Percentiles rank a stretch among this genome's conserved stretches.
Evolutionary conservation across 1,140 invertebrate genomes (phyloP).

Genomic region (Ostrea edulis): DNA sequence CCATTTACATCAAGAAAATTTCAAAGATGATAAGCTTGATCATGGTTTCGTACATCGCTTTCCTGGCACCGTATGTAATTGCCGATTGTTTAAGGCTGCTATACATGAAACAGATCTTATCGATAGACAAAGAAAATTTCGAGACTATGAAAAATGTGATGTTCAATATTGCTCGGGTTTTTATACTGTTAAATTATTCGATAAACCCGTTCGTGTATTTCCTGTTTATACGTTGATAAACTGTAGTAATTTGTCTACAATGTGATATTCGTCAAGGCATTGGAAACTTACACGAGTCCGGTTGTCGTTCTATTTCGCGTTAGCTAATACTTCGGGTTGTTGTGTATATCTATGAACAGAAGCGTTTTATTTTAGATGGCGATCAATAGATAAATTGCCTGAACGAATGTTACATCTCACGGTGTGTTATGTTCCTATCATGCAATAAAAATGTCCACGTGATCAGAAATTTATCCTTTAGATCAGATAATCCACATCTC

Average conservation of each 20-base stretch:
- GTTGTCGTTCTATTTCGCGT: background rate
- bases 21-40: slow-evolving; percentile 32
- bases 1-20: slow-evolving; percentile 12
- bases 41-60: background rate
- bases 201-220: slow-evolving; percentile 21
- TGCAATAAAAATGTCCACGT: too few relatives aligned
- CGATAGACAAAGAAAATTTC: background rate
- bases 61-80: slow-evolving; percentile 19
- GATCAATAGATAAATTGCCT: background rate
- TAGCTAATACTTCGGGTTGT: background rate
- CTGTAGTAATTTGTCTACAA: background rate
- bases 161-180: background rate
- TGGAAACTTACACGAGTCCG: background rate
- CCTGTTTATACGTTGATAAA: slow-evolving; percentile 13
- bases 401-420: too few relatives aligned
- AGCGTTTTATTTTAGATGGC: background rate
- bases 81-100: background rate
- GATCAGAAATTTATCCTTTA: too few relatives aligned
- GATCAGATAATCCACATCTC: too few relatives aligned
- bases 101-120: slow-evolving; percentile 21
- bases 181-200: slow-evolving; percentile 21
- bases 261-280: background rate
- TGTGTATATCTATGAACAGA: background rate
- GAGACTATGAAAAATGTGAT: slow-evolving; percentile 20
- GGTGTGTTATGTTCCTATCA: too few relatives aligned